Evolutionary conservation across 2,888 invertebrate species (phyloP).

Genomic region (Drosophila dives): DNA sequence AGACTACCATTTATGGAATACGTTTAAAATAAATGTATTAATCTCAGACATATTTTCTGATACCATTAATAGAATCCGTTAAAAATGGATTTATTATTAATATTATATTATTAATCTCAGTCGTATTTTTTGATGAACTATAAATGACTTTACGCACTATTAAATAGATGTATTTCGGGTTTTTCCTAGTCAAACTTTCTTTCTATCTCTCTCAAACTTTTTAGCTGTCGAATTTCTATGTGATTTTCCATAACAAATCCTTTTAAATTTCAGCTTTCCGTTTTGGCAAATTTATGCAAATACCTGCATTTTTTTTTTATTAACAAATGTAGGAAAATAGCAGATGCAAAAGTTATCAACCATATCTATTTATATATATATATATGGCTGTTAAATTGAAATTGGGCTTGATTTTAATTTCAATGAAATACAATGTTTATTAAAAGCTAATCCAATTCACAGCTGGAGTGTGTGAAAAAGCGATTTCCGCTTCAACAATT

Average conservation of each 20-base stretch:
- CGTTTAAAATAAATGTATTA: neutral
- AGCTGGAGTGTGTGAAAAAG: slow-evolving; percentile 20
- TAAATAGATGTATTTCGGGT: neutral
- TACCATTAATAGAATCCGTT: neutral
- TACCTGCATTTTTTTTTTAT: neutral
- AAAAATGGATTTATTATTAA: neutral
- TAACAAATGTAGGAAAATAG: neutral
- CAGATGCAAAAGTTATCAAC: neutral
- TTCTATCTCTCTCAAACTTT: neutral
- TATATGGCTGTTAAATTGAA: neutral
- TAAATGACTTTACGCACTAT: neutral
- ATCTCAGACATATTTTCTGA: neutral
- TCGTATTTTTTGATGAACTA: neutral
- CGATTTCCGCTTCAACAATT: slow-evolving; percentile 49
- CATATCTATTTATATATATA: neutral
- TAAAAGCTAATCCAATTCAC: slow-evolving; percentile 41
- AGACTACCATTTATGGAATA: neutral
- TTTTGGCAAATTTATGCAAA: neutral
- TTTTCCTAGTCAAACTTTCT: neutral
- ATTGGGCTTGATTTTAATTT: slow-evolving; percentile 13
- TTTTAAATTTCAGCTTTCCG: neutral
- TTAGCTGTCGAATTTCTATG: neutral
- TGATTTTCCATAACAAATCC: neutral
- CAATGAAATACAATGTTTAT: slow-evolving; percentile 23
- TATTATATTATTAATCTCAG: neutral